Conservation (phyloP, 1,140 invertebrate genomes). For the Cotesia vestalis region DNA sequence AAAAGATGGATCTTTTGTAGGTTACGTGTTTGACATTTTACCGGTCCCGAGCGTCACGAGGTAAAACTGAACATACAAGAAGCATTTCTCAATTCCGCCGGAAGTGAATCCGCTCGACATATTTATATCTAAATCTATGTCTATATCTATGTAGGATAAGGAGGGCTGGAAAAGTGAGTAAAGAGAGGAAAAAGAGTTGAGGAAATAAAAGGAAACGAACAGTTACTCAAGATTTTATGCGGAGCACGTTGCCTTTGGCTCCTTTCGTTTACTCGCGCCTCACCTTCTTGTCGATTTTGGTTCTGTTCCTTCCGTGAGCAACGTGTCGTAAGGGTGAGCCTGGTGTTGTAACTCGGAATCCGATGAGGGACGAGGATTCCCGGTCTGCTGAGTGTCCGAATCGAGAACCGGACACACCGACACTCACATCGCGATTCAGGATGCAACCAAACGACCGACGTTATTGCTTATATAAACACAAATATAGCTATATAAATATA, state of each 20-base stretch:
- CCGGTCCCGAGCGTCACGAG: too few species aligned
- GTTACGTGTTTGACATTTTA: conserved; percentile 26
- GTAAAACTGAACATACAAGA: conserved; percentile 9
- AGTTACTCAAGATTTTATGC: conserved; percentile 54
- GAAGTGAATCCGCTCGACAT: conserved; percentile 37
- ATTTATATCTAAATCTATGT: too few species aligned
- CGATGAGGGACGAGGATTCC: too few species aligned
- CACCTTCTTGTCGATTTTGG: conserved; percentile 23
- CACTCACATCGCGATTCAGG: neutral
- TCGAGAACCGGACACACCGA: neutral
- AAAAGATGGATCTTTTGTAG: neutral
- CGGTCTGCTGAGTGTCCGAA: too few species aligned
- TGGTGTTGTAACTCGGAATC: too few species aligned
- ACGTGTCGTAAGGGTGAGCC: neutral
- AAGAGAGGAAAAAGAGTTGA: conserved; percentile 41
- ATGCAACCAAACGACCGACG: conserved; percentile 3
- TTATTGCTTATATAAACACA: conserved; percentile 1
- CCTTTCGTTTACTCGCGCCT: conserved; percentile 46
- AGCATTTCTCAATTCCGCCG: conserved; percentile 42
- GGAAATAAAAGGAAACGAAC: conserved; percentile 48
- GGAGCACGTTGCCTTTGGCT: conserved; percentile 46
- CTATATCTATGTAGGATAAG: too few species aligned
- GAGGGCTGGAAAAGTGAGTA: conserved; percentile 2
- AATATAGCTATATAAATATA: neutral
- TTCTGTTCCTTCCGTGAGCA: conserved; percentile 31